Evolutionary conservation across 2,797 vertebrate genomes (phyloP).

Genomic region (Myripristis murdjan): DNA sequence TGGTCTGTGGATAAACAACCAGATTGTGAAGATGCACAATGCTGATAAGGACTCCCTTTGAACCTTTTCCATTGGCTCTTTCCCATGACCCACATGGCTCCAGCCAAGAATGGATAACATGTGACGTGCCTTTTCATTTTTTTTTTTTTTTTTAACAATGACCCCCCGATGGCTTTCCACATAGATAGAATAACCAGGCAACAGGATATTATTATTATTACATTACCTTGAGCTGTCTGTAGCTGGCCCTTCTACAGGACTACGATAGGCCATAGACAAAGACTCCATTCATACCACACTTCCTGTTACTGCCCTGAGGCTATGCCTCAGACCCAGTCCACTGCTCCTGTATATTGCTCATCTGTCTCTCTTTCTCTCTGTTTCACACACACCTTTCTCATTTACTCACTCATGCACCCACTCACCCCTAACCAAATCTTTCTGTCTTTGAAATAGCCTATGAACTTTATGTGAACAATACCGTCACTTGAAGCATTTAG

Average conservation of each 20-base stretch:
- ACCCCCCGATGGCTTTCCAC: slow-evolving; percentile 60
- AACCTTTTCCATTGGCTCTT: slow-evolving; percentile 41
- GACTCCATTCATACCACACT: slow-evolving; percentile 65
- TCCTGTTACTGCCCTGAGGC: slow-evolving; percentile 55
- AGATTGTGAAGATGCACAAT: slow-evolving; percentile 25
- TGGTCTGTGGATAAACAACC: slow-evolving; percentile 27
- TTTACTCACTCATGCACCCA: background rate
- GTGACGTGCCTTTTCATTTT: slow-evolving; percentile 50
- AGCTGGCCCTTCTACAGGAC: slow-evolving; percentile 40
- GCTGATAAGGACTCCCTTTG: slow-evolving; percentile 34
- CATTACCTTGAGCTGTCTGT: slow-evolving; percentile 65
- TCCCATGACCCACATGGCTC: slow-evolving; percentile 44
- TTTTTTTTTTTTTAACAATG: slow-evolving; percentile 57
- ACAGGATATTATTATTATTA: slow-evolving; percentile 73
- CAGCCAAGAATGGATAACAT: slow-evolving; percentile 36
- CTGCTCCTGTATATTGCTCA: slow-evolving; percentile 31
- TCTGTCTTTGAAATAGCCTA: slow-evolving; percentile 10
- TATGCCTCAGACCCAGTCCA: slow-evolving; percentile 49
- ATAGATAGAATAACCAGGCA: slow-evolving; percentile 68
- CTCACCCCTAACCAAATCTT: slow-evolving; percentile 14
- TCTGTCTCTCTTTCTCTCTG: slow-evolving; percentile 34
- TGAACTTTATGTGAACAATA: slow-evolving; percentile 14
- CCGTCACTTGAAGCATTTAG: background rate
- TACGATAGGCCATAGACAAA: slow-evolving; percentile 67
- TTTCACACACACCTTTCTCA: background rate